Base-by-base conservation (phyloP, 2,888 invertebrate genomes). In the Dioctria linearis region DNA sequence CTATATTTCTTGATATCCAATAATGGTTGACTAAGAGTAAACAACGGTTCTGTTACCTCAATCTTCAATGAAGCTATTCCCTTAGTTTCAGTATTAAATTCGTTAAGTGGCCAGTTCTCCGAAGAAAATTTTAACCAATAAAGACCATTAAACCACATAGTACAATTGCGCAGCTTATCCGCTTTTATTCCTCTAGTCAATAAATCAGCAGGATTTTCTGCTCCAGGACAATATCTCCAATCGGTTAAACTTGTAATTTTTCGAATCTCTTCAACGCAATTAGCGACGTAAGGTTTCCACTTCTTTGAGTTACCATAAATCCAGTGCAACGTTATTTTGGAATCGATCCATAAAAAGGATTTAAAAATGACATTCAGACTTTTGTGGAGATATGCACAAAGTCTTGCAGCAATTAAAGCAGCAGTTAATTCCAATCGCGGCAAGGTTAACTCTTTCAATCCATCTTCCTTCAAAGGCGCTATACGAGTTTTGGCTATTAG, bases 31-130 rank as follows among this genome's bases (percentile, higher is more conserved):
- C n/a, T n/a, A n/a, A n/a, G n/a, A n/a, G n/a, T n/a, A n/a, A n/a
- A n/a, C 49, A 49, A 6, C 49, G 49, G 49, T 49, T 49, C 49
- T 49, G 9, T 49, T 49, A 9, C 9, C 49, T 49, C 49, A 49
- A 49, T 49, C 49, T 49, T 49, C 49, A 49, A 49, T 49, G 49
- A 49, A 49, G 49, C 49, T 49, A 49, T 9, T 6, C 49, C 5
- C 49, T 49, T 49, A 49, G 49, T 49, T 49, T 49, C 49, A 49
- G 49, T 49, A 49, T 49, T 49, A 49, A 49, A 49, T 49, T 49
- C 49, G 49, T 49, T 49, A 6, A 6, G 49, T 9, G 49, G 49
- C 49, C 49, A 49, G 49, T 49, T 39, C 25, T 11, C 43, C 11
- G 42, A 13, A 6, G 8, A 11, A 3, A 13, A 8, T 13, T 67